Conservation (phyloP, 2,113 vertebrate genomes). For the Eretmochelys imbricata region DNA sequence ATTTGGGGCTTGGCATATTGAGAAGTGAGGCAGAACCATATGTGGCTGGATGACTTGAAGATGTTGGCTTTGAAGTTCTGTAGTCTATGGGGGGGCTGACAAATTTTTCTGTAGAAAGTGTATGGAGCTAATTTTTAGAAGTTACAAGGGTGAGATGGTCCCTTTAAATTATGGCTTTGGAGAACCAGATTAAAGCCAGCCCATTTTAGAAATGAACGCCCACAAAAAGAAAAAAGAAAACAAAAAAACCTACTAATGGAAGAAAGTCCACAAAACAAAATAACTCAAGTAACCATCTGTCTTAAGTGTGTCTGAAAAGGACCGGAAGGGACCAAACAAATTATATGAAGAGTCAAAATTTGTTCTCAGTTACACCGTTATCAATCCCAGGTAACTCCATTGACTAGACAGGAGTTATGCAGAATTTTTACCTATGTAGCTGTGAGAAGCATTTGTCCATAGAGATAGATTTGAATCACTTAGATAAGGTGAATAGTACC, state of each 20-base stretch:
- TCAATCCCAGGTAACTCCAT: neutral
- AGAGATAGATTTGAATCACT: neutral
- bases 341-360: neutral
- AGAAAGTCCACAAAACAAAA: too few species aligned
- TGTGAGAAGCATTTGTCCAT: neutral
- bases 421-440: accelerated
- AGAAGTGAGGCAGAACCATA: neutral
- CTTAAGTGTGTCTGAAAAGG: too few species aligned
- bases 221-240: neutral
- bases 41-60: neutral
- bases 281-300: too few species aligned
- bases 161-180: neutral
- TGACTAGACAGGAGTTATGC: neutral
- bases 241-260: too few species aligned
- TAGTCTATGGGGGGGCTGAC: neutral
- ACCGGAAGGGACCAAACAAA: too few species aligned
- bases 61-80: neutral
- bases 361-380: neutral
- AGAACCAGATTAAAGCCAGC: neutral
- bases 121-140: slow-evolving; percentile 14
- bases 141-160: slow-evolving; percentile 18
- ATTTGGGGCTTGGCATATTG: slow-evolving; percentile 50
- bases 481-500: neutral
- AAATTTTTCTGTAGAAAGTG: neutral
- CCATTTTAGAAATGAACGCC: neutral